Conservation (phyloP, 2,797 vertebrate genomes). For the Oryzias dopingdopingensis region DNA sequence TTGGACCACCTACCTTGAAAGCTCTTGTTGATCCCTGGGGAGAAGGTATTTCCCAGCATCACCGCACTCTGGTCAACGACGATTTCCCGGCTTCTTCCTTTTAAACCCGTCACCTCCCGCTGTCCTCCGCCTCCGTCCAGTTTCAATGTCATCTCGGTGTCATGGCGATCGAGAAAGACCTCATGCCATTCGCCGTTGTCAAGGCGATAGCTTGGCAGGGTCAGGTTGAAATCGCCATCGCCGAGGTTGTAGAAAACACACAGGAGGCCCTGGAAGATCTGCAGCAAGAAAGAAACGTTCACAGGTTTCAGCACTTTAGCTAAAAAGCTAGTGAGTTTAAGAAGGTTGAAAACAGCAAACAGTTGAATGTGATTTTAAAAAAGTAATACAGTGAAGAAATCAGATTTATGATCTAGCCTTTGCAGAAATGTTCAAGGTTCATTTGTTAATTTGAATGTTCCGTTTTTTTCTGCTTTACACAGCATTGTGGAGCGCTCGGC, state of each 20-base stretch:
- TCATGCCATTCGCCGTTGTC: constrained; percentile 89
- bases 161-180: constrained; percentile 82
- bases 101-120: constrained; percentile 77
- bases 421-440: too few relatives aligned
- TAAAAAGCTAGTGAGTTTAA: too few relatives aligned
- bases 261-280: constrained; percentile 83
- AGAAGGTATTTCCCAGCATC: constrained; percentile 82
- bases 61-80: constrained; percentile 80
- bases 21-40: constrained; percentile 79
- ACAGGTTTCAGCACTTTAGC: too few relatives aligned
- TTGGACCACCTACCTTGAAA: constrained; percentile 80
- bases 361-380: too few relatives aligned
- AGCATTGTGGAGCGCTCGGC: too few relatives aligned
- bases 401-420: too few relatives aligned
- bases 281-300: not conserved
- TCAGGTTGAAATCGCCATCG: constrained; percentile 84
- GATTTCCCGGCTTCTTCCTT: constrained; percentile 82
- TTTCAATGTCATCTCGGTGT: constrained; percentile 84
- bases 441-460: too few relatives aligned
- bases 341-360: too few relatives aligned
- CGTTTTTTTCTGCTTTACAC: too few relatives aligned
- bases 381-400: too few relatives aligned
- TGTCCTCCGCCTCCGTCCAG: constrained; percentile 84
- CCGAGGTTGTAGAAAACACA: constrained; percentile 85
- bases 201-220: constrained; percentile 81